These are phyloP conservation scores for Dendrolimus punctatus DNA, from an alignment of 1,140 invertebrate species.

Conservation along the genomic window DNA sequence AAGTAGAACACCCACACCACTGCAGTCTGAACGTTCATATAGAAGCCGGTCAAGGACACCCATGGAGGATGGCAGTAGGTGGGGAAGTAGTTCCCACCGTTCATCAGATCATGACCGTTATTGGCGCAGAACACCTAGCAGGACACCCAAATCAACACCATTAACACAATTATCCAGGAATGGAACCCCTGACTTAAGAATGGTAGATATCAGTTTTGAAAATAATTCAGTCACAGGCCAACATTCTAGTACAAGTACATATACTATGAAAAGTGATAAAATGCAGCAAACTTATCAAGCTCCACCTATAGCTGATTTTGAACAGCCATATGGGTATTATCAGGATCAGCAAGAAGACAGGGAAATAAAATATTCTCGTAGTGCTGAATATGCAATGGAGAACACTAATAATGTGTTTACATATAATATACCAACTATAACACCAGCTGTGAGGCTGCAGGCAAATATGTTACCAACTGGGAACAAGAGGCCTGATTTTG, in stretches of 20 bases:
- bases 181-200: slow-evolving; percentile 48
- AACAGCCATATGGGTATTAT: slow-evolving; percentile 45
- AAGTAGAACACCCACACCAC: slow-evolving; percentile 54
- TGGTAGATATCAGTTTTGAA: slow-evolving; percentile 49
- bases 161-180: slow-evolving; percentile 37
- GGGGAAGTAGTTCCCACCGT: slow-evolving; percentile 23
- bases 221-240: slow-evolving; percentile 31
- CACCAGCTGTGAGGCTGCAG: slow-evolving; percentile 28
- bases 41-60: slow-evolving; percentile 63
- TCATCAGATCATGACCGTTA: slow-evolving; percentile 50
- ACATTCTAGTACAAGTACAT: slow-evolving; percentile 29
- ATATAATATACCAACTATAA: slow-evolving; percentile 38
- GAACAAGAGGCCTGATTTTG: slow-evolving; percentile 23
- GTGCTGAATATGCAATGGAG: slow-evolving; percentile 49
- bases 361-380: slow-evolving; percentile 63
- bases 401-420: slow-evolving; percentile 37
- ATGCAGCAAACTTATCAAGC: slow-evolving; percentile 36
- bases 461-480: slow-evolving; percentile 24
- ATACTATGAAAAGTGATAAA: slow-evolving; percentile 47
- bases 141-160: slow-evolving; percentile 33
- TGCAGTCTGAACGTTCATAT: slow-evolving; percentile 56
- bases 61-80: slow-evolving; percentile 46
- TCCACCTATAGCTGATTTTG: slow-evolving; percentile 35
- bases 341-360: slow-evolving; percentile 45
- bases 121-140: slow-evolving; percentile 37